Base-by-base conservation (phyloP, 2,113 vertebrate species). In the Zeus faber region DNA sequence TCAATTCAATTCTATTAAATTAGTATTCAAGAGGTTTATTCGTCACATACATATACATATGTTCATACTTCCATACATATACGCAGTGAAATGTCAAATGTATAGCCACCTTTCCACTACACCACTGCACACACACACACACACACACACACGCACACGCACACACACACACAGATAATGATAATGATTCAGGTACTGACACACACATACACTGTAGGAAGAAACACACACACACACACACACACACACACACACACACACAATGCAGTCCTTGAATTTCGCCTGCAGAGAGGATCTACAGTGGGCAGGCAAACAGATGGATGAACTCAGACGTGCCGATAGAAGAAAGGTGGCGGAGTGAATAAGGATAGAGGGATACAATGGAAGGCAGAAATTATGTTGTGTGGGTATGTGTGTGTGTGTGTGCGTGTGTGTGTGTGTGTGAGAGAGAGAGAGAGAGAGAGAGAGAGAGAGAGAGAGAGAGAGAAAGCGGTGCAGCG, bases 281-380 rank as follows among this genome's bases (percentile, higher is more conserved):
- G n/a, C 14, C 2, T 14, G 46, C 33, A 25, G 46, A 10, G 35
- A 55, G 31, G 41, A 43, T 8, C 8, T 20, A 25, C 43, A 45
- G 52, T 40, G 24, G n/a, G 37, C 5, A 53, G 53, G 54, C 3
- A 44, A 73, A 41, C 51, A 60, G 46, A 57, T 56, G 45, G 49
- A 59, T 58, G 2, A 49, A 74, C 73, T 76, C 59, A 47, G 25
- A 49, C 56, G 27, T 37, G 40, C 37, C 1, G 56, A 44, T 21
- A 54, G 33, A 33, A 21, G 16, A 21, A 23, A 57, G 37, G 55
- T n/a, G 11, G 18, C 22, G 2, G 9, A 62, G 22, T 37, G 22
- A 49, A 18, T 41, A 25, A 43, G 49, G 35, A 16, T 39, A 20
- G 31, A 47, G 40, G 5, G 8, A 21, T 23, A 23, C 14, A 3